Evolutionary conservation across 2,797 vertebrate species (phyloP), one percentile per base, ranked within the genome.

Genomic region (Emys orbicularis): DNA sequence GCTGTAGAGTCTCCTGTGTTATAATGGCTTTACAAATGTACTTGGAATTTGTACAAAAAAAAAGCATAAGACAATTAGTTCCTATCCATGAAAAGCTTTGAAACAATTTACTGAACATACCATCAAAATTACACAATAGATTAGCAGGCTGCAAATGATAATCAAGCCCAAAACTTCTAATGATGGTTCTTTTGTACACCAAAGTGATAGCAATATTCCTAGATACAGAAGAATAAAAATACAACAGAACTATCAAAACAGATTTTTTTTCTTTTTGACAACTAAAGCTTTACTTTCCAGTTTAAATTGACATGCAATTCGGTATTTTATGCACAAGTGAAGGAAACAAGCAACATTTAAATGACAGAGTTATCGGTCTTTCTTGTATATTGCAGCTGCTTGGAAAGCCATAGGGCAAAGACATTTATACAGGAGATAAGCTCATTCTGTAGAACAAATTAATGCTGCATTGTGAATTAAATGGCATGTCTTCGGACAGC

Each of bases 391-490:
- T 98, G 97, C 97, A 98, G 98, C 97, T 97, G 97, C 95, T 98
- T 96, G 86, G 95, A 96, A 97, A 98, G 98, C 98, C 97, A 97
- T 80, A 97, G 98, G 98, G 97, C 97, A 98, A 97, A 98, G 93
- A 91, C 97, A 97, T 98, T 98, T 98, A 97, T 98, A 97, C 92
- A 95, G 90, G 96, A 98, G 98, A 98, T 98, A 98, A 98, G 95
- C 96, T 96, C 97, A 96, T 97, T 94, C 97, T 98, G 98, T 97
- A 98, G 96, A 98, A 98, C 97, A 98, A 98, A 98, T 98, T 98
- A 98, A 98, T 98, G 97, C 94, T 95, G 97, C 96, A 97, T 98
- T 98, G 97, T 98, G 98, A 98, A 98, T 98, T 98, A 98, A 98
- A 98, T 97, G 97, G 97, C 92, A 83, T 97, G 97, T 98, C 98